Evolutionary conservation across 2,888 invertebrate species (phyloP), one percentile per base, ranked within the genome.

Genomic region (Phaonia tiefii): DNA sequence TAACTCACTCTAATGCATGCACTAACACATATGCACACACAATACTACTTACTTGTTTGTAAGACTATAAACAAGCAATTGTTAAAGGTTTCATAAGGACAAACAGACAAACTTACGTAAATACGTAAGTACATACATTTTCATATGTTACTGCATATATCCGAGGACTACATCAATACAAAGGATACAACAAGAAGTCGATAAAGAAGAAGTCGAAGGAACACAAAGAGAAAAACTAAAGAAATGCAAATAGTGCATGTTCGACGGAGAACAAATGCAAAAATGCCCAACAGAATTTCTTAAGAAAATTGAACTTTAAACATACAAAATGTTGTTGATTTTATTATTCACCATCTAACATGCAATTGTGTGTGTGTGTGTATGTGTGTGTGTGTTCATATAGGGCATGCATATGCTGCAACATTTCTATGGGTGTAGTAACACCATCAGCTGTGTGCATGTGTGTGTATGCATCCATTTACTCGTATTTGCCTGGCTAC

Each of bases 31-130:
- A 67, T 8, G 20, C 22, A 26, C 13, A 39, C 15, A 54, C 31
- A 26, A n/a, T 37, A 66, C 26, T 25, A 20, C 39, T 44, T 80
- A 74, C 44, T 72, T 69, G 76, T 66, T 76, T 80, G 39, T 60
- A 76, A 77, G 58, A 71, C 70, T 60, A 60, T 77, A 74, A 80
- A 74, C 66, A 80, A 77, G 67, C 80, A 80, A 80, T 77, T 80
- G 66, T 71, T 71, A 69, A 67, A 66, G 44, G 58, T 77, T 77
- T 71, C 71, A 66, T 65, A 69, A 70, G 69, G 60, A 58, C 13
- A 37, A n/a, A 63, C 17, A 51, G 5, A 20, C 20, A 51, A 15
- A 51, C 51, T 31, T 31, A 31, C 3, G 8, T 10, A 20, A 5
- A 51, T 20, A 10, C 51, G 49, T 1, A 20, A 49, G 20, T 5